A percentile compares a stretch with the other conserved stretches of the same genome.
phyloP scores from a whole-genome alignment of 2,113 vertebrate genomes.

The Butorides virescens region DNA sequence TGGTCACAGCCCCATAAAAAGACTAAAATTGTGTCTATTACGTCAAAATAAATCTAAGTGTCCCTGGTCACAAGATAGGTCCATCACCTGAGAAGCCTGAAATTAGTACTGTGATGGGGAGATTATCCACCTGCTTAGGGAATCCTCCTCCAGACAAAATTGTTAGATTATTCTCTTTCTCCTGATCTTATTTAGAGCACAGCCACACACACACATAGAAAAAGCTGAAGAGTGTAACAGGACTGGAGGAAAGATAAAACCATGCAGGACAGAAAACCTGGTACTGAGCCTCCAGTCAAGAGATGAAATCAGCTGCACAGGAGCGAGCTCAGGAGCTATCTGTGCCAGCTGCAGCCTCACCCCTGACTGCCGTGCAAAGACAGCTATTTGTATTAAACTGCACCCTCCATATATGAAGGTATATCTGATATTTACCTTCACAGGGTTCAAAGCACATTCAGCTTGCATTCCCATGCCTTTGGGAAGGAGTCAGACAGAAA shows the following conservation, averaged over 20 bases:
- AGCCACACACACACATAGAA: not conserved
- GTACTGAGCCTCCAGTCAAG: not conserved
- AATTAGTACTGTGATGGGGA: not conserved
- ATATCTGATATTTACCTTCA: not conserved
- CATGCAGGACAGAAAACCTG: not conserved
- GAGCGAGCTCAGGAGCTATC: not conserved
- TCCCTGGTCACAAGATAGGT: not conserved
- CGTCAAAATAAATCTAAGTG: not conserved
- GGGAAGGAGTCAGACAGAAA: not conserved
- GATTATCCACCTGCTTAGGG: not conserved
- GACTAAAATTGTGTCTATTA: not conserved
- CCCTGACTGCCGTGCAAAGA: not conserved
- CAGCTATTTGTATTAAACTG: not conserved
- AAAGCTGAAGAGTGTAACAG: not conserved
- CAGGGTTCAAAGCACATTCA: not conserved
- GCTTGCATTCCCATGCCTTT: not conserved
- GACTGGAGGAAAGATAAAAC: not conserved
- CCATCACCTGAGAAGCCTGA: not conserved
- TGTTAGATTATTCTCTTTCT: not conserved
- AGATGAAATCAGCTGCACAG: not conserved
- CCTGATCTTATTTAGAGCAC: not conserved
- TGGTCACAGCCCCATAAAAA: not conserved
- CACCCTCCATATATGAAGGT: accelerated
- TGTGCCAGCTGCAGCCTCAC: not conserved
- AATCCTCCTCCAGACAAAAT: not conserved